phyloP scores from a whole-genome alignment of 2,797 vertebrate species.

The Centropyge bicolor region DNA sequence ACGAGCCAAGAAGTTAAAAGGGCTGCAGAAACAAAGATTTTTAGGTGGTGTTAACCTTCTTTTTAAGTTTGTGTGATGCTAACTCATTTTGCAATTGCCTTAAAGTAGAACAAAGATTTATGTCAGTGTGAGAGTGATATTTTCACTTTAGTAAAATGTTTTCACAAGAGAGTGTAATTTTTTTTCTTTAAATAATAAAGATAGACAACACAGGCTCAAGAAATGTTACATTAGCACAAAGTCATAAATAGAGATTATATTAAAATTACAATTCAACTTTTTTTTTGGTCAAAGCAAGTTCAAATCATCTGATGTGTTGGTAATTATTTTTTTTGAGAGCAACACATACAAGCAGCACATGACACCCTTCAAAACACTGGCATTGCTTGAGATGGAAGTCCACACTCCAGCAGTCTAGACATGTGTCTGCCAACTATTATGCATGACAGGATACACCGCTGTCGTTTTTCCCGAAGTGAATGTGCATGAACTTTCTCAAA shows the following conservation, averaged over 20 bases:
- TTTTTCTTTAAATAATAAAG: neutral
- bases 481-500: neutral
- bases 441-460: neutral
- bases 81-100: slow-evolving; percentile 29
- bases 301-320: neutral
- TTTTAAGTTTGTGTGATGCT: slow-evolving; percentile 43
- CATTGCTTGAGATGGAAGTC: too few relatives aligned
- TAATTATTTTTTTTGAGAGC: too few relatives aligned
- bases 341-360: neutral
- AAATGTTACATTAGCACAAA: neutral
- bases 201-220: slow-evolving; percentile 9
- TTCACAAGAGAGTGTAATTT: neutral
- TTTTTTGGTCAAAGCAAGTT: neutral
- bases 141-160: slow-evolving; percentile 13
- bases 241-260: neutral
- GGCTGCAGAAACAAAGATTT: slow-evolving; percentile 1
- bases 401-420: neutral
- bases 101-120: slow-evolving; percentile 19
- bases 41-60: slow-evolving; percentile 5
- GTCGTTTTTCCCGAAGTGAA: neutral
- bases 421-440: neutral
- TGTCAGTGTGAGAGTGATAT: slow-evolving; percentile 22
- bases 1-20: neutral
- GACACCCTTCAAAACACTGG: neutral
- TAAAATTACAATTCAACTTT: neutral